These are phyloP conservation scores for Chrysotoxum bicinctum DNA, from an alignment of 2,888 invertebrate species.

Conservation along the genomic window DNA sequence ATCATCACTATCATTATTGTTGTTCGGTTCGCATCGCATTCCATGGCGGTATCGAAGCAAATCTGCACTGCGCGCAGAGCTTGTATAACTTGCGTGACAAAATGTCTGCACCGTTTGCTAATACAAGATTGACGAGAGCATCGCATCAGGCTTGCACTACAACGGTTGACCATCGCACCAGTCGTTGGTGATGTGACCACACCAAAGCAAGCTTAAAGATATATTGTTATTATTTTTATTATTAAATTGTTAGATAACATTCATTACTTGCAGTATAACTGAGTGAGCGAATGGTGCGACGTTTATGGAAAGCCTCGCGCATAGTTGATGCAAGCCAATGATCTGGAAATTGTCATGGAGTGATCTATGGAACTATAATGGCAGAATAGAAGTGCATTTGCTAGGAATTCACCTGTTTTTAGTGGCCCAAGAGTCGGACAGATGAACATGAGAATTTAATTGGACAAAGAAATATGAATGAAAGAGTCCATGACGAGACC, in stretches of 20 bases:
- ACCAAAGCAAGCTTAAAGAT: constrained; percentile 18
- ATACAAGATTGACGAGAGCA: constrained; percentile 35
- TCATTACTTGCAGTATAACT: neutral
- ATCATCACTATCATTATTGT: constrained; percentile 70
- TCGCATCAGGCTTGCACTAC: neutral
- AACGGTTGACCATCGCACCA: constrained; percentile 28
- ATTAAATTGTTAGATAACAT: constrained; percentile 63
- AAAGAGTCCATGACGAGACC: neutral
- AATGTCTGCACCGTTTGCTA: constrained; percentile 59
- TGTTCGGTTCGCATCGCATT: constrained; percentile 67
- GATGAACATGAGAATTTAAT: constrained; percentile 32
- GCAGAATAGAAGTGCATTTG: neutral
- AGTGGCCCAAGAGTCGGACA: constrained; percentile 5
- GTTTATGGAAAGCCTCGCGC: neutral
- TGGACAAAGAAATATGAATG: constrained; percentile 35
- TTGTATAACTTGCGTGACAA: constrained; percentile 63
- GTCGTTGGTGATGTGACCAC: neutral
- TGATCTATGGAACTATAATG: constrained; percentile 46
- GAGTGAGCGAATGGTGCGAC: neutral
- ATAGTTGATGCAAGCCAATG: constrained; percentile 35
- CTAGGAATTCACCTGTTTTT: constrained; percentile 61
- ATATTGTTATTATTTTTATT: constrained; percentile 52
- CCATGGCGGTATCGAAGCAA: constrained; percentile 54
- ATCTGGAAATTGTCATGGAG: constrained; percentile 65
- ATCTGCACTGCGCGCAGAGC: constrained; percentile 12